Evolutionary conservation across 2,888 invertebrate genomes (phyloP).

Genomic region (Pasiphila rectangulata): DNA sequence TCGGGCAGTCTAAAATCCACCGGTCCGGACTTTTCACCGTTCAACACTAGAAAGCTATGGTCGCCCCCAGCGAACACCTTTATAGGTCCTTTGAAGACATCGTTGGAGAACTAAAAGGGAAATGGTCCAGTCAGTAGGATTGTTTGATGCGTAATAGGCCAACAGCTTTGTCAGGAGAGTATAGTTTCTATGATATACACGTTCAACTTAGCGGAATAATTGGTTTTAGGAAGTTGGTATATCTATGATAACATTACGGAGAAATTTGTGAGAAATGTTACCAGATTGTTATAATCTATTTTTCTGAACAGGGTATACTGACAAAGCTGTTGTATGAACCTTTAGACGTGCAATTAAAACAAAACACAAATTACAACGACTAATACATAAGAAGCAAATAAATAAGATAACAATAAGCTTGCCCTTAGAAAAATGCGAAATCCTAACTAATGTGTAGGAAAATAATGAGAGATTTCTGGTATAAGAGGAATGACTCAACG

Average conservation of each 20-base stretch:
- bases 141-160: slow-evolving; percentile 1
- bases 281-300: too few species aligned
- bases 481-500: slow-evolving; percentile 65
- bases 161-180: slow-evolving; percentile 24
- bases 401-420: slow-evolving; percentile 11
- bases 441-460: too few species aligned
- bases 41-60: slow-evolving; percentile 89
- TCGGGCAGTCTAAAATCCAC: slow-evolving; percentile 84
- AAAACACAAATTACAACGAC: not conserved
- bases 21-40: slow-evolving; percentile 62
- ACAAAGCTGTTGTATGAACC: slow-evolving; percentile 23
- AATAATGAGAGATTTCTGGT: slow-evolving; percentile 24
- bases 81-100: slow-evolving; percentile 69
- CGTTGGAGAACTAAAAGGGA: slow-evolving; percentile 58
- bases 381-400: slow-evolving; percentile 15
- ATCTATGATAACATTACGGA: too few species aligned
- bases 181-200: not conserved
- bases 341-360: slow-evolving; percentile 7
- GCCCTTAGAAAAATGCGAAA: too few species aligned
- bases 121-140: slow-evolving; percentile 5
- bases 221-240: too few species aligned
- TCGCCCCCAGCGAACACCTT: slow-evolving; percentile 92
- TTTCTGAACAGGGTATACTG: slow-evolving; percentile 3
- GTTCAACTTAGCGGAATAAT: not conserved
- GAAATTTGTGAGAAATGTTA: too few species aligned